Conservation (phyloP, 2,797 vertebrate species). For the Pagetopsis macropterus region DNA sequence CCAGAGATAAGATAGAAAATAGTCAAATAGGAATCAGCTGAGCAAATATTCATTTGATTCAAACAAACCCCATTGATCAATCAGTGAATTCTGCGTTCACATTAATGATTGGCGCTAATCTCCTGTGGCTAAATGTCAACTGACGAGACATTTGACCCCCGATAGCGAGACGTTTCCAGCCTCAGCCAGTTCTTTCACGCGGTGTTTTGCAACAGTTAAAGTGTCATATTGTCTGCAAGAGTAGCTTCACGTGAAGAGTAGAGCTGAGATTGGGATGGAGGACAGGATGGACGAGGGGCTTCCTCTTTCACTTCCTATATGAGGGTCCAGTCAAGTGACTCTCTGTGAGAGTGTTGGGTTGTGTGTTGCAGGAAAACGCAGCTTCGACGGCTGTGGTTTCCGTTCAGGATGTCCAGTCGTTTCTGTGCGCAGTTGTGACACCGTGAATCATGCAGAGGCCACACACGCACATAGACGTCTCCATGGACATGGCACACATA, state of each 20-base stretch:
- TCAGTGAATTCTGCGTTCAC: slow-evolving; percentile 36
- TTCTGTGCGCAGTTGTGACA: slow-evolving; percentile 81
- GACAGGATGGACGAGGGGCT: slow-evolving; percentile 80
- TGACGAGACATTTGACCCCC: slow-evolving; percentile 70
- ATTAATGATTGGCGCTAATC: slow-evolving; percentile 46
- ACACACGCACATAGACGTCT: slow-evolving; percentile 65
- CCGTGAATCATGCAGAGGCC: slow-evolving; percentile 77
- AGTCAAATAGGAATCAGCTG: slow-evolving; percentile 30
- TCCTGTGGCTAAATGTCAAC: slow-evolving; percentile 52
- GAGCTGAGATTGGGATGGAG: slow-evolving; percentile 68
- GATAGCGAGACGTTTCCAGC: slow-evolving; percentile 67
- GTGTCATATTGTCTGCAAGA: slow-evolving; percentile 48
- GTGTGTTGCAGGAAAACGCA: slow-evolving; percentile 80
- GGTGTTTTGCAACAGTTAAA: slow-evolving; percentile 75
- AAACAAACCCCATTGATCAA: slow-evolving; percentile 44
- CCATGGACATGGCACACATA: slow-evolving; percentile 58
- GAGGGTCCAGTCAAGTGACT: slow-evolving; percentile 86
- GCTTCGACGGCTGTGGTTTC: slow-evolving; percentile 81
- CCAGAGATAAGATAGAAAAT: slow-evolving; percentile 55
- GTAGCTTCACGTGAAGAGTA: slow-evolving; percentile 71
- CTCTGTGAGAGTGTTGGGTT: slow-evolving; percentile 80
- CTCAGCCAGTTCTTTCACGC: slow-evolving; percentile 67
- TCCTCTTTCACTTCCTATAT: slow-evolving; percentile 89
- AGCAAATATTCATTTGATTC: slow-evolving; percentile 50
- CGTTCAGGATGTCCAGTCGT: slow-evolving; percentile 83